Evolutionary conservation across 2,797 vertebrate genomes (phyloP).

Genomic region (Gobio occitaniae): DNA sequence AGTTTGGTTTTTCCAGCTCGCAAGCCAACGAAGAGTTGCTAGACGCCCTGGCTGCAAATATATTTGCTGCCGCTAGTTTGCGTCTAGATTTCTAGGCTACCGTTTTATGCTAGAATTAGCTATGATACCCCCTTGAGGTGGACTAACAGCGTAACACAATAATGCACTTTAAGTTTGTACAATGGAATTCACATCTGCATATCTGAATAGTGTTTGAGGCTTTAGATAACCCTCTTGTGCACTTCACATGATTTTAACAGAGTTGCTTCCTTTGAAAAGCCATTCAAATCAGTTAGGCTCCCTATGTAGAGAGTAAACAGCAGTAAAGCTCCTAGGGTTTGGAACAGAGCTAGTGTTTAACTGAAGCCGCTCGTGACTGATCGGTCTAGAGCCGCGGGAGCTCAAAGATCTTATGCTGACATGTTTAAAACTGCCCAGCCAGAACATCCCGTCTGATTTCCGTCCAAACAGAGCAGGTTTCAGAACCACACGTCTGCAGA

Average conservation of each 20-base stretch:
- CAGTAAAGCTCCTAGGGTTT: slow-evolving; percentile 62
- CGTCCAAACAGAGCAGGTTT: slow-evolving; percentile 6
- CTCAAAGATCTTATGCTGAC: slow-evolving; percentile 69
- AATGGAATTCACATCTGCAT: background rate
- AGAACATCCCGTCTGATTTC: background rate
- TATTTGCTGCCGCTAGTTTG: too few relatives aligned
- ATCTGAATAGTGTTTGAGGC: background rate
- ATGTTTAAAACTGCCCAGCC: slow-evolving; percentile 2
- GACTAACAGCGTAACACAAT: background rate
- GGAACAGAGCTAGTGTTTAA: slow-evolving; percentile 42
- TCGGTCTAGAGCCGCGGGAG: slow-evolving; percentile 72
- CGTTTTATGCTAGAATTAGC: background rate
- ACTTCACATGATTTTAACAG: background rate
- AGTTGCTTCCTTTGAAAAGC: background rate
- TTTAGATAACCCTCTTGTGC: background rate
- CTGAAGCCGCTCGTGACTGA: slow-evolving; percentile 79
- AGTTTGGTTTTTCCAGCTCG: too few relatives aligned
- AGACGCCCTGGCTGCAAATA: too few relatives aligned
- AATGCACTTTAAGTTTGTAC: background rate
- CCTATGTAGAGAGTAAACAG: background rate
- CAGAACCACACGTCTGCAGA: slow-evolving; percentile 9
- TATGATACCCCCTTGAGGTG: background rate
- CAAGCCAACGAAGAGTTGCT: too few relatives aligned
- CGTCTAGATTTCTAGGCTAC: too few relatives aligned
- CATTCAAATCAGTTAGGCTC: background rate